A percentile compares a stretch with the other conserved stretches of the same genome.
phyloP scores from a whole-genome alignment of 2,797 vertebrate genomes.

The Halcyon smyrnensis region DNA sequence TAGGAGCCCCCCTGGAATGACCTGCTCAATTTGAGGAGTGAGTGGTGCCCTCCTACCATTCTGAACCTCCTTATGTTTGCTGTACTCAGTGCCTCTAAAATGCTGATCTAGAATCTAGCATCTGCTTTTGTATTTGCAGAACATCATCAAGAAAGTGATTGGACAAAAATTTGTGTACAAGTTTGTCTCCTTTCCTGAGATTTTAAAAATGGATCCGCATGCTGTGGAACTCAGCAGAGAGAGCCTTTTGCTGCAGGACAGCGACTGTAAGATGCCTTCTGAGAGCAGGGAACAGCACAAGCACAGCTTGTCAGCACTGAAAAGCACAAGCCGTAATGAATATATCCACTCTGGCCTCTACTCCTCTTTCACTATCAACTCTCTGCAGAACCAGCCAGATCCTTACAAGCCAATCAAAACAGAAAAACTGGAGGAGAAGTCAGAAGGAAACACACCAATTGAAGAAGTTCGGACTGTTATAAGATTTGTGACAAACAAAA shows the following conservation, averaged over 20 bases:
- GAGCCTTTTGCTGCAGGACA: conserved; percentile 84
- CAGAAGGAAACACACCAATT: conserved; percentile 76
- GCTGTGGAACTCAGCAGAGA: conserved; percentile 89
- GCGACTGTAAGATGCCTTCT: conserved; percentile 76
- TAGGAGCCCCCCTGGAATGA: background rate
- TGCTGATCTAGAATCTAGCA: background rate
- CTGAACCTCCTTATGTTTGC: background rate
- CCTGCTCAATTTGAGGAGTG: background rate
- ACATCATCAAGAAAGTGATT: conserved; percentile 98
- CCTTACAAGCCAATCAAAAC: conserved; percentile 86
- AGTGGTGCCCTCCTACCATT: background rate
- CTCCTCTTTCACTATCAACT: conserved; percentile 91
- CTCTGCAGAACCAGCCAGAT: conserved; percentile 87
- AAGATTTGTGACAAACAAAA: conserved; percentile 89
- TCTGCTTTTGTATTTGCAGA: conserved; percentile 81
- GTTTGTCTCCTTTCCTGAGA: conserved; percentile 96
- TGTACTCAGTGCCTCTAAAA: background rate
- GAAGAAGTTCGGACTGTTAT: conserved; percentile 93
- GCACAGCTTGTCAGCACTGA: conserved; percentile 80
- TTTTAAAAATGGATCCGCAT: conserved; percentile 93
- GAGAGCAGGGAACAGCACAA: conserved; percentile 86
- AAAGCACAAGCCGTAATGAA: conserved; percentile 86
- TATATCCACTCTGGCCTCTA: conserved; percentile 92
- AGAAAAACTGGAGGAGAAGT: conserved; percentile 79
- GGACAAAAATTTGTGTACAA: conserved; percentile 98